Conservation (phyloP, 2,113 vertebrate species). For the Oenanthe melanoleuca region DNA sequence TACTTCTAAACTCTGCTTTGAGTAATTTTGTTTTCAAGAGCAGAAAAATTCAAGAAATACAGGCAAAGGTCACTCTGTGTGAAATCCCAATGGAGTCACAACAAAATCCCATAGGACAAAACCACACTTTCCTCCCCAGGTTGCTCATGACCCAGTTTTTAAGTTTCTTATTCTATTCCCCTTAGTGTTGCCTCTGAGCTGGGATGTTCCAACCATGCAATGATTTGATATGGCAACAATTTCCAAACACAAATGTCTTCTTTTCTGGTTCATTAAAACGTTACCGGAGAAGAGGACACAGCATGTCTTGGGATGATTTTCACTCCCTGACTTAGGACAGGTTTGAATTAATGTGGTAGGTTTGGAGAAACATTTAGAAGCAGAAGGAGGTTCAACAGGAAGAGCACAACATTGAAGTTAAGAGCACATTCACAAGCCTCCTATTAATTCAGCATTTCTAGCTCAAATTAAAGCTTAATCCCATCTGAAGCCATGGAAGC, state of each 20-base stretch:
- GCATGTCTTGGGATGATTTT: not conserved
- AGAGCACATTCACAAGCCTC: not conserved
- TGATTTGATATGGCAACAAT: not conserved
- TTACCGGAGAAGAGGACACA: not conserved
- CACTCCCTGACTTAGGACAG: not conserved
- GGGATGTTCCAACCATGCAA: not conserved
- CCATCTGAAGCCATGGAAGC: not conserved
- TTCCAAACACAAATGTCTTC: not conserved
- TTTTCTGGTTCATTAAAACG: not conserved
- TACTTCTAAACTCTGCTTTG: not conserved
- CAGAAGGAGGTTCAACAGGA: not conserved
- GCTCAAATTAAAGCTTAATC: conserved; percentile 1
- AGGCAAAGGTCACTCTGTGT: not conserved
- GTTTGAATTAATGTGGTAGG: not conserved
- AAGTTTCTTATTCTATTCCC: not conserved
- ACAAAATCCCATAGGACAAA: not conserved
- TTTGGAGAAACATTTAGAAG: not conserved
- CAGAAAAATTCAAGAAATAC: not conserved
- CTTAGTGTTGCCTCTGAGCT: not conserved
- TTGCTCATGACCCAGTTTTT: not conserved
- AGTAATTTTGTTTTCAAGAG: not conserved
- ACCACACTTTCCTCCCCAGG: not conserved
- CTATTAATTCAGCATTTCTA: not conserved
- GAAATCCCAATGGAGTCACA: not conserved
- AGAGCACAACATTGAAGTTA: not conserved